Conservation (phyloP, 2,797 vertebrate species). For the Halcyon chelicuti region DNA sequence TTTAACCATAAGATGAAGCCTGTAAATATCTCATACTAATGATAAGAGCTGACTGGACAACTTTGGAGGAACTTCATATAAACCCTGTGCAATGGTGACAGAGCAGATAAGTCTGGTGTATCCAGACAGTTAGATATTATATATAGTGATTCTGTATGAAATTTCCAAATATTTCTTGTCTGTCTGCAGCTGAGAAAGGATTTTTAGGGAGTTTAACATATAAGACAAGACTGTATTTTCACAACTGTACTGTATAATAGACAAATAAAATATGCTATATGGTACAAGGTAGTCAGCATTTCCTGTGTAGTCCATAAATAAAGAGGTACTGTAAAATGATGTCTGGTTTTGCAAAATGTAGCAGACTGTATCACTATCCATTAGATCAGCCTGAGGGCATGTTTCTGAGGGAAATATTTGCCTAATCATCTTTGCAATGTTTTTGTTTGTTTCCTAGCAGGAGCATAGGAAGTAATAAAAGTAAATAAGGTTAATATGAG, state of each 20-base stretch:
- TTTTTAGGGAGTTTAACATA: neutral
- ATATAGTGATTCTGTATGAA: neutral
- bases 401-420: constrained; percentile 19
- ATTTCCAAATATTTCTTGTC: neutral
- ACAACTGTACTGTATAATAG: neutral
- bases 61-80: neutral
- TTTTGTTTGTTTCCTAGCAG: constrained; percentile 6
- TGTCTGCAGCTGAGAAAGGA: neutral
- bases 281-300: neutral
- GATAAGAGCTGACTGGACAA: neutral
- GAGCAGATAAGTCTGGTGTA: neutral
- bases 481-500: constrained; percentile 7
- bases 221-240: neutral
- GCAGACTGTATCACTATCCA: neutral
- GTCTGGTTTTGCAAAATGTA: neutral
- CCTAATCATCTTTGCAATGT: neutral
- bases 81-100: neutral
- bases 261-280: neutral
- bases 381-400: neutral
- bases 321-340: neutral
- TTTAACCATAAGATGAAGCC: neutral
- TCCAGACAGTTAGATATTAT: neutral
- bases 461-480: neutral
- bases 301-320: neutral
- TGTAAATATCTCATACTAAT: neutral